A percentile compares a stretch with the other conserved stretches of the same genome.
Evolutionary conservation across 2,888 invertebrate genomes (phyloP).

Genomic region (Orthonevra nobilis): DNA sequence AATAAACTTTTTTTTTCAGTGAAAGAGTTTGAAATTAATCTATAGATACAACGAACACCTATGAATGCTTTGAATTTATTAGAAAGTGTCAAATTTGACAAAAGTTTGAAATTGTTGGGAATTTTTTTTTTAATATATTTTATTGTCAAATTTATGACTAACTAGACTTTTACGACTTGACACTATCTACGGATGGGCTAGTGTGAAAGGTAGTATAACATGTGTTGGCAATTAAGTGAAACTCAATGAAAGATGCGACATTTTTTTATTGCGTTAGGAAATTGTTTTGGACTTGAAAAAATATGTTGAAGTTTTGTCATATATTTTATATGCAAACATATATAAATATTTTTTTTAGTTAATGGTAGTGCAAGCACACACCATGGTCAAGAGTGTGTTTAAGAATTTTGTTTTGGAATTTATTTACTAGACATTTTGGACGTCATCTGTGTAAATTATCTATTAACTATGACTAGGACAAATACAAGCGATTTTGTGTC

Average conservation of each 20-base stretch:
- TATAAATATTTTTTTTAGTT: no score
- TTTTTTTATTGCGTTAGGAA: conserved; percentile 32
- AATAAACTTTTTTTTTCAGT: conserved; percentile 1
- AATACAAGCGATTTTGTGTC: no score
- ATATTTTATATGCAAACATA: no score
- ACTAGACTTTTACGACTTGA: conserved; percentile 51
- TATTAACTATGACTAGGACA: no score
- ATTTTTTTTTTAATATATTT: neutral
- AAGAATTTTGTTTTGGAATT: no score
- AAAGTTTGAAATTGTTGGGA: conserved; percentile 30
- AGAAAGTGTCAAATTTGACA: conserved; percentile 37
- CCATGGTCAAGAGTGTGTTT: no score
- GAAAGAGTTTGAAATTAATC: conserved; percentile 17
- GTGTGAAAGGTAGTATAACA: conserved; percentile 51
- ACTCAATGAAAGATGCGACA: conserved; percentile 21
- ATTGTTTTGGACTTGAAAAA: neutral
- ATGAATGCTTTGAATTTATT: conserved; percentile 29
- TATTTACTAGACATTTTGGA: no score
- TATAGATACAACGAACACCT: conserved; percentile 28
- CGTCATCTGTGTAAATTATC: no score
- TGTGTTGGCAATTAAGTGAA: conserved; percentile 47
- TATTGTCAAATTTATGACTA: conserved; percentile 45
- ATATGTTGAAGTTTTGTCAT: no score
- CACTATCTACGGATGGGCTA: conserved; percentile 29
- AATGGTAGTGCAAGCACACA: no score